Evolutionary conservation across 2,113 vertebrate species (phyloP).

Genomic region (western clawed frog (Xenopus tropicalis)): DNA sequence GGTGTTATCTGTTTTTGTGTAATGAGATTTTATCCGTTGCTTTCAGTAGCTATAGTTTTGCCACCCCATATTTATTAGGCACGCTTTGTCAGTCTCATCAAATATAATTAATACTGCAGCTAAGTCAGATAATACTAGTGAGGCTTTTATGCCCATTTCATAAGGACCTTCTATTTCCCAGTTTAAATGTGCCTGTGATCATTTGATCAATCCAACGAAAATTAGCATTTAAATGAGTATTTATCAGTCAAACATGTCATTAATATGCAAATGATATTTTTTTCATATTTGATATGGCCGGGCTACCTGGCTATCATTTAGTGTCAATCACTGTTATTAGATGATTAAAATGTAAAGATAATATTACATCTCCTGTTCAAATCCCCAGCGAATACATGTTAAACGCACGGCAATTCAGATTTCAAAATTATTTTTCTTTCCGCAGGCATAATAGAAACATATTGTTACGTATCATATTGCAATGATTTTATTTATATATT

Average conservation of each 20-base stretch:
- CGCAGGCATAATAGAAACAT: too few species aligned
- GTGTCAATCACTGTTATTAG: not conserved
- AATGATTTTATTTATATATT: too few species aligned
- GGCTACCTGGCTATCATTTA: not conserved
- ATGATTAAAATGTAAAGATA: not conserved
- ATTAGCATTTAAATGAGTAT: slow-evolving; percentile 9
- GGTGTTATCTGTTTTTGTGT: not conserved
- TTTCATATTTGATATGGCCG: not conserved
- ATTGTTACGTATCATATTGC: too few species aligned
- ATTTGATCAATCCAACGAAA: not conserved
- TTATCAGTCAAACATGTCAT: not conserved
- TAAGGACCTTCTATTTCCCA: not conserved
- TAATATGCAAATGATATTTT: not conserved
- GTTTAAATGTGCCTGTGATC: not conserved
- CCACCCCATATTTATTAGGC: slow-evolving; percentile 2
- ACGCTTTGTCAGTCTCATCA: slow-evolving; percentile 5
- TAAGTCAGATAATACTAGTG: not conserved
- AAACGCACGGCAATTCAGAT: too few species aligned
- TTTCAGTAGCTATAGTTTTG: not conserved
- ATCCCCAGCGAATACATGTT: too few species aligned
- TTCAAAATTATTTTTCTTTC: too few species aligned
- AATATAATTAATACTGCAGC: slow-evolving; percentile 6
- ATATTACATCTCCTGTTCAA: not conserved
- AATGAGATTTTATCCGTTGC: slow-evolving; percentile 17
- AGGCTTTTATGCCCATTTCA: not conserved